A percentile compares a stretch with the other conserved stretches of the same genome.
These are phyloP conservation scores for Rutilus rutilus DNA, from an alignment of 2,113 vertebrate species.

Conservation along the genomic window DNA sequence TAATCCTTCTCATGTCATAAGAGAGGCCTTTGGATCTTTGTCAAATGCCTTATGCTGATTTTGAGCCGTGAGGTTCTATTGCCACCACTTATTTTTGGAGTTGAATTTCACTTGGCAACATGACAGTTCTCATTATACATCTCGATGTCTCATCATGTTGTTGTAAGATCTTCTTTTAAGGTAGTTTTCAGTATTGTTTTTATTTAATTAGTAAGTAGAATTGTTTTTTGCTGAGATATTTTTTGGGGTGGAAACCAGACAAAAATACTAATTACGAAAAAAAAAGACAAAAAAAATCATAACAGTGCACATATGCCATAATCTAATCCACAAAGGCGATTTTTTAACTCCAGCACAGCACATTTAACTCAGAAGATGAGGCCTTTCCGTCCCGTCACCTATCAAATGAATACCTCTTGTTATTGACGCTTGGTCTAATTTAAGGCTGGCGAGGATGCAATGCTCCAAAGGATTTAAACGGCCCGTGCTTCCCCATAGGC, in stretches of 20 bases:
- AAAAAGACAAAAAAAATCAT: rapidly evolving
- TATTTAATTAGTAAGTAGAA: background rate
- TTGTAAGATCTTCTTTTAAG: slow-evolving; percentile 24
- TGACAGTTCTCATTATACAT: slow-evolving; percentile 36
- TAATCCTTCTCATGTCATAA: slow-evolving; percentile 37
- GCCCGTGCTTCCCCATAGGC: background rate
- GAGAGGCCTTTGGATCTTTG: slow-evolving; percentile 27
- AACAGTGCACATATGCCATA: background rate
- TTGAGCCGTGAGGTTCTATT: slow-evolving; percentile 20
- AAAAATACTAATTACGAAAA: background rate
- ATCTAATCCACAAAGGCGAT: slow-evolving; percentile 44
- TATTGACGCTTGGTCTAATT: slow-evolving; percentile 62
- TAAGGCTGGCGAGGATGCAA: slow-evolving; percentile 63
- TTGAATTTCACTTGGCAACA: slow-evolving; percentile 28
- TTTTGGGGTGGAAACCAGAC: background rate
- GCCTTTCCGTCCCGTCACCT: background rate
- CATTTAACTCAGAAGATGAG: background rate
- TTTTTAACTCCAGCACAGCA: slow-evolving; percentile 35
- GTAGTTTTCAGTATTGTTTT: background rate
- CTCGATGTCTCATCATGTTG: slow-evolving; percentile 22
- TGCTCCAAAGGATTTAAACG: slow-evolving; percentile 50
- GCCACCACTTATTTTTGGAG: slow-evolving; percentile 12
- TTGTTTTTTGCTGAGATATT: background rate
- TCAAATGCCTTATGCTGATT: slow-evolving; percentile 33
- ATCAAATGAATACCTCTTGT: slow-evolving; percentile 35